Evolutionary conservation across 2,797 vertebrate species (phyloP).

Genomic region (Aulostomus chinensis): DNA sequence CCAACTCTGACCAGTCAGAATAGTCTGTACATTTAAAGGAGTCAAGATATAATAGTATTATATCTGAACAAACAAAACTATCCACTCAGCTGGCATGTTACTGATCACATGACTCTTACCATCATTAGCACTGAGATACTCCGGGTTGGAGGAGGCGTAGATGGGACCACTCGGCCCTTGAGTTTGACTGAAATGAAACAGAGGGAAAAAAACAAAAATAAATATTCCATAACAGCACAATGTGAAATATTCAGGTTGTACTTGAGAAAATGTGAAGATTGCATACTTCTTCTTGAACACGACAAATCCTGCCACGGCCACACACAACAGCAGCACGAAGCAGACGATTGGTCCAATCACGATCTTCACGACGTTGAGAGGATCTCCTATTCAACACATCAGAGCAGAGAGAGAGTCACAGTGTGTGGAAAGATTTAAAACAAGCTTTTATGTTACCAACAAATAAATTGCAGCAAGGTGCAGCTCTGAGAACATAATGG

Average conservation of each 20-base stretch:
- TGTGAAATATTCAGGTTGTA: no score
- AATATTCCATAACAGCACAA: not conserved
- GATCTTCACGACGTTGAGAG: conserved; percentile 86
- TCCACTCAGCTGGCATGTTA: no score
- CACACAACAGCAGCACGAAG: conserved; percentile 82
- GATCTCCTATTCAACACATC: conserved; percentile 63
- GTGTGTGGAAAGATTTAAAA: conserved; percentile 31
- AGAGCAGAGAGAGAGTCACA: conserved; percentile 14
- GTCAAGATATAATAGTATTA: no score
- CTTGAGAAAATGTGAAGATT: not conserved
- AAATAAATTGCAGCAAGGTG: not conserved
- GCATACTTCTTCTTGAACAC: conserved; percentile 91
- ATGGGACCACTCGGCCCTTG: conserved; percentile 92
- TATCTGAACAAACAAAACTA: no score
- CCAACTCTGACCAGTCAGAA: no score
- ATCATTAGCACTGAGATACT: conserved; percentile 93
- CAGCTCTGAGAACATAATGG: conserved; percentile 3
- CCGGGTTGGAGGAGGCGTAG: conserved; percentile 94
- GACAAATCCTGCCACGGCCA: conserved; percentile 81
- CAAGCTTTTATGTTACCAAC: conserved; percentile 10
- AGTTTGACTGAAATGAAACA: conserved; percentile 80
- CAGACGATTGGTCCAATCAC: conserved; percentile 90
- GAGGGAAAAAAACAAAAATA: not conserved
- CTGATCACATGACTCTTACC: conserved; percentile 70
- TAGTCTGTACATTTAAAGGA: no score